Percentiles rank a stretch among this genome's conserved stretches.
Evolutionary conservation across 2,888 invertebrate genomes (phyloP).

Genomic region (Archips xylosteana): DNA sequence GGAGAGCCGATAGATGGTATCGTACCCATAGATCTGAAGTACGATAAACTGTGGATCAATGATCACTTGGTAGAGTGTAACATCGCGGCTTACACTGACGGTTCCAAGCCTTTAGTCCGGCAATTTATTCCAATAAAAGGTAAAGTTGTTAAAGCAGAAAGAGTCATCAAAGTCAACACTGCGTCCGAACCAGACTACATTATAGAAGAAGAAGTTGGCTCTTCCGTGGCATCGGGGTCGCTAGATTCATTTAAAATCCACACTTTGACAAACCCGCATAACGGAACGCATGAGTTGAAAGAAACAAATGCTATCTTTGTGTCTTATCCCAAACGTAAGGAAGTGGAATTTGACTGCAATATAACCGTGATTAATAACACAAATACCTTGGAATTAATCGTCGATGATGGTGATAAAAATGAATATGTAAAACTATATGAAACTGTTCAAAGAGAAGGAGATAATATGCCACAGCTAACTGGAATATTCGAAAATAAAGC

Average conservation of each 20-base stretch:
- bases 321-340: conserved; percentile 7
- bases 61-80: conserved; percentile 51
- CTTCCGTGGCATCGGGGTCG: conserved; percentile 50
- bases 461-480: conserved; percentile 48
- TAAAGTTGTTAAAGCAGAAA: conserved; percentile 3
- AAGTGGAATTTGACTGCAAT: conserved; percentile 24
- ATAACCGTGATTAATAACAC: conserved; percentile 29
- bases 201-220: conserved; percentile 43
- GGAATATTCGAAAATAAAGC: conserved; percentile 62
- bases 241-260: conserved; percentile 52
- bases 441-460: conserved; percentile 12
- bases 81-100: conserved; percentile 46
- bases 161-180: conserved; percentile 15
- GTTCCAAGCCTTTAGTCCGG: conserved; percentile 40
- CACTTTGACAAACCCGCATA: conserved; percentile 12
- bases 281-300: not conserved
- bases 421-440: conserved; percentile 21
- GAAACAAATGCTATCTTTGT: not conserved
- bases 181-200: conserved; percentile 41
- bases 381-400: conserved; percentile 16
- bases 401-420: conserved; percentile 15
- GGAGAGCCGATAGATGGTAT: conserved; percentile 49
- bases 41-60: conserved; percentile 49
- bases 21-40: conserved; percentile 43
- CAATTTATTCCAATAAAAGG: conserved; percentile 3